Evolutionary conservation across 2,888 invertebrate species (phyloP), one percentile per base, ranked within the genome.

Genomic region (Dorcus parallelipipedus): DNA sequence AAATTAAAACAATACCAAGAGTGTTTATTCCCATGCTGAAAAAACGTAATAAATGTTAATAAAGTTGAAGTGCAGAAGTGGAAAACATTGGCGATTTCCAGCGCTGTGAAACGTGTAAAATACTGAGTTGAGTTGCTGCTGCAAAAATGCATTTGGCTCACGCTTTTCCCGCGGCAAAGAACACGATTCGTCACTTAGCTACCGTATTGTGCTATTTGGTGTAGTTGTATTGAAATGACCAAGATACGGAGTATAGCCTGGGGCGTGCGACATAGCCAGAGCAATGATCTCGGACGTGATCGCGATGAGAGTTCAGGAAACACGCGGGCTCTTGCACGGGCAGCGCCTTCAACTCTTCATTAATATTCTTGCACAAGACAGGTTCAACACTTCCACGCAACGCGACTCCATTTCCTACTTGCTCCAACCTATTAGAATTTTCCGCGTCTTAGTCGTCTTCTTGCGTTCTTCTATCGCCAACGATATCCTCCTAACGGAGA

Each of bases 291-390:
- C 45, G 45, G 45, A 45, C 45, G 45, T 45, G 45, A 45, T 45
- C 45, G 45, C 23, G 45, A 45, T 45, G 45, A 45, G 45, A 45
- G 45, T 45, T 45, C 45, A 45, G 45, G 45, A 45, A 45, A 45
- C 14, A 45, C 14, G 23, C 45, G 45, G 14, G 17, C 45, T 45
- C n/a, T 23, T 45, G 45, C 23, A 17, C 45, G 45, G 45, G 49
- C 23, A 49, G 14, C 41, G 10, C 42, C 54, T 45, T 17, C 43
- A 40, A 52, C 48, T 39, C 50, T 41, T 52, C 38, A 45, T 56
- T 52, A 41, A 52, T 47, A 52, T 33, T 51, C 42, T 49, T 53
- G 49, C 49, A 54, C 26, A 45, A 54, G 45, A 45, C 45, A 45
- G 45, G 45, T 45, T 23, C 20, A 45, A 45, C 45, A 23, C 9